phyloP scores from a whole-genome alignment of 2,113 vertebrate species.

The Calonectris borealis region DNA sequence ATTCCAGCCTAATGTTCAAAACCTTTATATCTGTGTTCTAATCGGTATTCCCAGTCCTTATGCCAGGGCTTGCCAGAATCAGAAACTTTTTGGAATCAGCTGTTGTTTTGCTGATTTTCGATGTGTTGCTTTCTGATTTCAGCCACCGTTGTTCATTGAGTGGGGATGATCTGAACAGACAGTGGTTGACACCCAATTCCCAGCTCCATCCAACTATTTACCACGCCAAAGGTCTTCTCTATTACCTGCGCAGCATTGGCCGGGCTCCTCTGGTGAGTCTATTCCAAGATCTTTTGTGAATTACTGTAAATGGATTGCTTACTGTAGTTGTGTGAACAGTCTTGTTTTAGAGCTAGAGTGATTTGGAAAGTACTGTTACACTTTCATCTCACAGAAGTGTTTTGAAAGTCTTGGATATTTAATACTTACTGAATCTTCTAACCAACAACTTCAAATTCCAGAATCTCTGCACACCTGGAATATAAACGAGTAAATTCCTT shows the following conservation, averaged over 20 bases:
- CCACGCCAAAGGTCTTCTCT: slow-evolving; percentile 89
- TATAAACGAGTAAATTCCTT: neutral
- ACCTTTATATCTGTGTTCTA: neutral
- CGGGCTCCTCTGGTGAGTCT: slow-evolving; percentile 83
- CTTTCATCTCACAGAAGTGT: neutral
- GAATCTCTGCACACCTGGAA: neutral
- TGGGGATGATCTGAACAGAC: slow-evolving; percentile 89
- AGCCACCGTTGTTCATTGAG: slow-evolving; percentile 90
- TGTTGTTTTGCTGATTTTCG: neutral
- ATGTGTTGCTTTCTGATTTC: slow-evolving; percentile 1
- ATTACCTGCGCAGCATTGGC: slow-evolving; percentile 81
- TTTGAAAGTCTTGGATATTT: neutral
- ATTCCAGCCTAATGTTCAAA: neutral
- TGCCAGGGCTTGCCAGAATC: neutral
- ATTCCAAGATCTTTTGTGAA: neutral
- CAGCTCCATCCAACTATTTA: slow-evolving; percentile 88
- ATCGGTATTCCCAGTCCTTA: neutral
- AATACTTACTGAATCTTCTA: neutral
- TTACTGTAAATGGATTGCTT: neutral
- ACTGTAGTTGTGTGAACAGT: neutral
- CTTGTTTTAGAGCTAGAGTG: neutral
- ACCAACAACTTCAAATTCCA: neutral
- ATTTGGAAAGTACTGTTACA: neutral
- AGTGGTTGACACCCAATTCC: slow-evolving; percentile 82
- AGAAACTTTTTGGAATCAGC: neutral